Conservation (phyloP, 2,113 vertebrate species). For the Engystomops pustulosus region DNA sequence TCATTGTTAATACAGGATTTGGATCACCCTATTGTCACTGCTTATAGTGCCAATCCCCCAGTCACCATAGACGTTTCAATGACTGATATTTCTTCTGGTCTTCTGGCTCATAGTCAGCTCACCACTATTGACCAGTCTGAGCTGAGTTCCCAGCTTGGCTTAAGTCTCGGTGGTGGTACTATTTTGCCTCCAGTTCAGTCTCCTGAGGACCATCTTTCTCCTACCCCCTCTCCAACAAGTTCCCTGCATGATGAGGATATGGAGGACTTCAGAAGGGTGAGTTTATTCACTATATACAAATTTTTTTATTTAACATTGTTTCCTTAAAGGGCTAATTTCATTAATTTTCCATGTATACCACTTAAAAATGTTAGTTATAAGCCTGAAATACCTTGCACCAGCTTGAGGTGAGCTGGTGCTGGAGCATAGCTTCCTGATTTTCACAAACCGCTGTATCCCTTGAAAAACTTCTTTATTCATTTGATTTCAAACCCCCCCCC, state of each 20-base stretch:
- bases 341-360: too few relatives aligned
- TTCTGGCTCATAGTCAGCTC: slow-evolving; percentile 84
- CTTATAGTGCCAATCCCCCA: slow-evolving; percentile 85
- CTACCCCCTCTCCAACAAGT: slow-evolving; percentile 81
- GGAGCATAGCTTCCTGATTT: too few relatives aligned
- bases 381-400: too few relatives aligned
- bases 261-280: slow-evolving; percentile 85
- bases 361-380: too few relatives aligned
- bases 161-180: slow-evolving; percentile 80
- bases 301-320: too few relatives aligned
- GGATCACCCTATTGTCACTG: slow-evolving; percentile 84
- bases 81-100: slow-evolving; percentile 79
- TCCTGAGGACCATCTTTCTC: slow-evolving; percentile 81
- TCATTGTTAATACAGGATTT: slow-evolving; percentile 77
- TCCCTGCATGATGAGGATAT: slow-evolving; percentile 89
- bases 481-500: too few relatives aligned
- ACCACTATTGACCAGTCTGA: slow-evolving; percentile 93
- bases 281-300: too few relatives aligned
- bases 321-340: too few relatives aligned
- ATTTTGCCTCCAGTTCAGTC: slow-evolving; percentile 79
- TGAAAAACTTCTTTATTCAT: too few relatives aligned
- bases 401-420: too few relatives aligned
- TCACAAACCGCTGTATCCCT: too few relatives aligned
- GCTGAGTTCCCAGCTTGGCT: slow-evolving; percentile 87
- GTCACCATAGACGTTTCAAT: slow-evolving; percentile 88